Conservation (phyloP, 2,113 vertebrate species). For the Neotoma lepida region DNA sequence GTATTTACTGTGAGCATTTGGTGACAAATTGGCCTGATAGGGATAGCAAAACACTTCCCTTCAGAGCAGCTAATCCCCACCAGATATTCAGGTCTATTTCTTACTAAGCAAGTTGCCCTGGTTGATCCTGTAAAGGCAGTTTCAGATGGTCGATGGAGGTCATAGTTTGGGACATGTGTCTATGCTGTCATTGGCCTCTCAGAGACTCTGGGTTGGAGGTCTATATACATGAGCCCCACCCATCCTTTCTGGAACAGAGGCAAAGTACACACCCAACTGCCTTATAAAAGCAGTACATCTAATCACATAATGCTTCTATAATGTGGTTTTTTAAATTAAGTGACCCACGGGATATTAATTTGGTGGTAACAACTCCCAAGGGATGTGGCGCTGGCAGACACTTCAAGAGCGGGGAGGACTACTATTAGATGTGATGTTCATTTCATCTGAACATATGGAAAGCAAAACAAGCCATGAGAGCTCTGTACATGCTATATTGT, state of each 20-base stretch:
- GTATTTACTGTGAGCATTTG: not conserved
- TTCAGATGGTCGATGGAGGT: not conserved
- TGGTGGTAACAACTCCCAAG: slow-evolving; percentile 78
- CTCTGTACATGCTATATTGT: slow-evolving; percentile 83
- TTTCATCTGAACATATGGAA: slow-evolving; percentile 86
- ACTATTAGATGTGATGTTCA: slow-evolving; percentile 74
- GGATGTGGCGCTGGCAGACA: slow-evolving; percentile 77
- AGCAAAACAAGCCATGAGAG: slow-evolving; percentile 82
- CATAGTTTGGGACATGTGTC: slow-evolving; percentile 26
- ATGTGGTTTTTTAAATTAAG: slow-evolving; percentile 79
- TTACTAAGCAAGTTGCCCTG: slow-evolving; percentile 48
- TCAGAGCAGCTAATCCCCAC: not conserved
- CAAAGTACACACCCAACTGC: slow-evolving; percentile 60
- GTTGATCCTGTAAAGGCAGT: not conserved
- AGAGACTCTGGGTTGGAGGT: slow-evolving; percentile 75
- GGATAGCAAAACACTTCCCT: not conserved
- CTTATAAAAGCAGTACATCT: slow-evolving; percentile 65
- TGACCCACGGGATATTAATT: slow-evolving; percentile 85
- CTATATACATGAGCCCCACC: slow-evolving; percentile 50
- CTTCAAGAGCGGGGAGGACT: slow-evolving; percentile 80
- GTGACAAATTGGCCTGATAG: not conserved
- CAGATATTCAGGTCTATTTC: slow-evolving; percentile 2
- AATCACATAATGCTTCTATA: slow-evolving; percentile 78
- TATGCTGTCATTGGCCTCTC: not conserved
- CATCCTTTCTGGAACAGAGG: slow-evolving; percentile 62